These are phyloP conservation scores for Tenrec ecaudatus DNA, from an alignment of 2,113 vertebrate genomes.

Conservation along the genomic window DNA sequence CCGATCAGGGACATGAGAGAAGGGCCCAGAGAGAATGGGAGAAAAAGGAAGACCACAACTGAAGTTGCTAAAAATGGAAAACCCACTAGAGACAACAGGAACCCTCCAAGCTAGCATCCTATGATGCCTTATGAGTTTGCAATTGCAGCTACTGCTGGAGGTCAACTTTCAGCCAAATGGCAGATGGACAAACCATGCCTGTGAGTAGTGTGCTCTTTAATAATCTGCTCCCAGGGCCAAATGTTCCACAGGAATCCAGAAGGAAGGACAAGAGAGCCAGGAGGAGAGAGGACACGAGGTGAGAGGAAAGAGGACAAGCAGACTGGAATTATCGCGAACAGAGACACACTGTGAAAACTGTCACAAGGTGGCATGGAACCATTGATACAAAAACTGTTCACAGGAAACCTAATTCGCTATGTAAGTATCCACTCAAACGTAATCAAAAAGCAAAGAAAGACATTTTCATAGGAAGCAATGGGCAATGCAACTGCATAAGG, in stretches of 20 bases:
- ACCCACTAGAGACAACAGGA: neutral
- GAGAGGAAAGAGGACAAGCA: neutral
- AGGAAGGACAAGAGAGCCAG: neutral
- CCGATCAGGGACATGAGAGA: neutral
- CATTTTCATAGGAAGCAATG: neutral
- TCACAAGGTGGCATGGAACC: neutral
- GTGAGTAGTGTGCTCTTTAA: no score
- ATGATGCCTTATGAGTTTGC: neutral
- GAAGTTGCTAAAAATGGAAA: neutral
- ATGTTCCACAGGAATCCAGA: neutral
- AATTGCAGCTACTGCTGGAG: neutral
- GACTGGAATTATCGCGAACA: neutral
- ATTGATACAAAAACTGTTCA: neutral
- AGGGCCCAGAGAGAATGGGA: neutral
- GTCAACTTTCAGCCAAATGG: no score
- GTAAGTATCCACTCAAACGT: neutral
- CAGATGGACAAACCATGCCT: no score
- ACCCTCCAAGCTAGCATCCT: neutral
- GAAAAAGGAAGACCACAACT: neutral
- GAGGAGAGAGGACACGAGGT: neutral
- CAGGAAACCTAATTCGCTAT: neutral
- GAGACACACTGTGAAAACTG: neutral
- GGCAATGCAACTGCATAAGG: neutral
- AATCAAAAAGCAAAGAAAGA: neutral
- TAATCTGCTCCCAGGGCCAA: neutral